phyloP scores from a whole-genome alignment of 23 tunicate genomes.

The Ascidia mentula region DNA sequence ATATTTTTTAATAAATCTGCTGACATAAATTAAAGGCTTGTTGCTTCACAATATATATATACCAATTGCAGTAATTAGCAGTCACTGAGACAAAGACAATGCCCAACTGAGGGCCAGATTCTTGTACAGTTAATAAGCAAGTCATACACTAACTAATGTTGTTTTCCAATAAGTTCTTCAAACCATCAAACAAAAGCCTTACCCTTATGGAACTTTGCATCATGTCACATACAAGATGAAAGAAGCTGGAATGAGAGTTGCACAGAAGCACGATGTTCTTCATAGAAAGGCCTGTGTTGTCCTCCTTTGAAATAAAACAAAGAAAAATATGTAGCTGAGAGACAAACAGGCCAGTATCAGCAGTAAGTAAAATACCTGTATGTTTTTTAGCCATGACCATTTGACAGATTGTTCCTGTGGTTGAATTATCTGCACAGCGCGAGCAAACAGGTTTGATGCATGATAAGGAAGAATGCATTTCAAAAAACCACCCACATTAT shows the following conservation, averaged over 20 bases:
- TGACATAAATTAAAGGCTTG: too few relatives aligned
- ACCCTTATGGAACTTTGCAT: constrained; percentile 31
- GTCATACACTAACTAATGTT: too few relatives aligned
- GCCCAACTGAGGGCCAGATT: too few relatives aligned
- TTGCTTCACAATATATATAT: too few relatives aligned
- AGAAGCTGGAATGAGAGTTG: constrained; percentile 15
- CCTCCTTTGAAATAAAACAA: constrained; percentile 5
- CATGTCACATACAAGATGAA: constrained; percentile 44
- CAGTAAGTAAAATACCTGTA: too few relatives aligned
- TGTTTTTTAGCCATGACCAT: constrained; percentile 1
- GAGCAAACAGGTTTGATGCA: constrained; percentile 57
- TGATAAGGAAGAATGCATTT: constrained; percentile 53
- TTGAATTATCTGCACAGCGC: constrained; percentile 33
- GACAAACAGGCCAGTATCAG: too few relatives aligned
- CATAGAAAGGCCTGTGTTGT: constrained; percentile 24
- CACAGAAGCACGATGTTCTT: constrained; percentile 24
- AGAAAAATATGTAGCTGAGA: too few relatives aligned
- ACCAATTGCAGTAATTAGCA: too few relatives aligned
- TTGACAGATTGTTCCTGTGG: not conserved
- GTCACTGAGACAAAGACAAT: too few relatives aligned
- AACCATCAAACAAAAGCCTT: not conserved
- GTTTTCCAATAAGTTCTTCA: too few relatives aligned
- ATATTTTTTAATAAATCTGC: too few relatives aligned
- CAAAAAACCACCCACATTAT: constrained; percentile 39
- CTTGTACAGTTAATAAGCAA: too few relatives aligned